A percentile compares a stretch with the other conserved stretches of the same genome.
Conservation (phyloP, 2,797 vertebrate species). For the Sebastes minor region DNA sequence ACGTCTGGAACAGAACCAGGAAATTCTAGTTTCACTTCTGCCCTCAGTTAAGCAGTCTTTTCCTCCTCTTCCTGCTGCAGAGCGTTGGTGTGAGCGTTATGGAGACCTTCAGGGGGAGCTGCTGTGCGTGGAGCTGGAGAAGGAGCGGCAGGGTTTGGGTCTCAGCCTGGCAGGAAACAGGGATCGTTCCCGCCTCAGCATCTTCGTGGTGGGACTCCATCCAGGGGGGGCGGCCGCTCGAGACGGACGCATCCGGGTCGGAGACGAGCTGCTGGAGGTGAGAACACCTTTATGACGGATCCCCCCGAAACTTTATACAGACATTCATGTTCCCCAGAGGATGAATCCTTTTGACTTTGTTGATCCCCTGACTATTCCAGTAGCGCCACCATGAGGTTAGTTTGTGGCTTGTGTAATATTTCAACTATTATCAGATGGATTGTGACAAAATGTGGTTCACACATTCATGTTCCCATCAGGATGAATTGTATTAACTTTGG, state of each 20-base stretch:
- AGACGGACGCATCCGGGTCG: constrained; percentile 88
- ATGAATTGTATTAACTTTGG: background rate
- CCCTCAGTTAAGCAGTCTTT: background rate
- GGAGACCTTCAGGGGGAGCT: constrained; percentile 91
- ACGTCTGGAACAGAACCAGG: background rate
- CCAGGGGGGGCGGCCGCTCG: constrained; percentile 87
- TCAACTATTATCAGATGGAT: background rate
- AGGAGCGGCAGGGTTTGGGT: constrained; percentile 91
- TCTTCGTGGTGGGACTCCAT: constrained; percentile 94
- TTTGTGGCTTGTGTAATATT: background rate
- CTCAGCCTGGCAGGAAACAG: constrained; percentile 96
- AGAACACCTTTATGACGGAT: constrained; percentile 1
- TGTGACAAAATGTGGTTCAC: background rate
- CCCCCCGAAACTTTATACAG: background rate
- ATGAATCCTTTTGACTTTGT: background rate
- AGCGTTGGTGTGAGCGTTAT: constrained; percentile 93
- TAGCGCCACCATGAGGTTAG: background rate
- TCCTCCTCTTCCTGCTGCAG: constrained; percentile 63
- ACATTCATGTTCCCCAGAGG: background rate
- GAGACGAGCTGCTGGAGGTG: constrained; percentile 95
- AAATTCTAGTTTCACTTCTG: background rate
- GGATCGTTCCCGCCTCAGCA: constrained; percentile 92
- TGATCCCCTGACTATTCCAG: background rate
- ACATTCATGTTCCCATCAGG: background rate
- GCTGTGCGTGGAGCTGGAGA: constrained; percentile 93